Conservation (phyloP, 2,888 invertebrate species). For the Phanerotoma sp. region DNA sequence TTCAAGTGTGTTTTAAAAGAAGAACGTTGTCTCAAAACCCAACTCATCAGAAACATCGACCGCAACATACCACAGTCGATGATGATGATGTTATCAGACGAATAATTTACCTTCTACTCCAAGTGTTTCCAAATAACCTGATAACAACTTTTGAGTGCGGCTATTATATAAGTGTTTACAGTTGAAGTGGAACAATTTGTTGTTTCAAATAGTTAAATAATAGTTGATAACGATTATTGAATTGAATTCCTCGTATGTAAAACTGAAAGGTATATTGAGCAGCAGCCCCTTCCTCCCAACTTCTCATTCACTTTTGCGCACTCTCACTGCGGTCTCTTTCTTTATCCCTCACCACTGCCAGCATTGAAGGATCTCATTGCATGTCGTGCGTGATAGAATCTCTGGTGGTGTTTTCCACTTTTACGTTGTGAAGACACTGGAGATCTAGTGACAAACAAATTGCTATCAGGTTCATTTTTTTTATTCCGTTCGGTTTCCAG, state of each 20-base stretch:
- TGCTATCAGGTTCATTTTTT: too few relatives aligned
- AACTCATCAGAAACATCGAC: not conserved
- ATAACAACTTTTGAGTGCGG: constrained; percentile 12
- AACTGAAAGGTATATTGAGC: constrained; percentile 17
- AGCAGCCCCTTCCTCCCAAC: constrained; percentile 11
- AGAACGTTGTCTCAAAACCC: too few relatives aligned
- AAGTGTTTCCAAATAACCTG: too few relatives aligned
- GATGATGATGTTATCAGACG: not conserved
- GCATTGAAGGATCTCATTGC: constrained; percentile 1
- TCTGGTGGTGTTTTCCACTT: not conserved
- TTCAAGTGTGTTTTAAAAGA: not conserved
- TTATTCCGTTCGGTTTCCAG: too few relatives aligned
- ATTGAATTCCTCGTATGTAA: constrained; percentile 22
- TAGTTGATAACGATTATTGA: constrained; percentile 22
- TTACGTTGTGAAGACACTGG: not conserved
- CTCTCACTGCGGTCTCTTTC: constrained; percentile 11
- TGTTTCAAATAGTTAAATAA: too few relatives aligned
- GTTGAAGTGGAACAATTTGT: too few relatives aligned
- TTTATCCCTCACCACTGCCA: not conserved
- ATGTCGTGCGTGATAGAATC: not conserved
- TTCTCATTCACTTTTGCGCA: constrained; percentile 19
- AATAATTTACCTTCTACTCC: too few relatives aligned
- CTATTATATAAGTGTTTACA: constrained; percentile 1
- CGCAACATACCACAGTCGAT: too few relatives aligned
- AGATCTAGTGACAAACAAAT: too few relatives aligned